These are phyloP conservation scores for Bellardia pandia DNA, from an alignment of 2,888 invertebrate species.

Conservation along the genomic window DNA sequence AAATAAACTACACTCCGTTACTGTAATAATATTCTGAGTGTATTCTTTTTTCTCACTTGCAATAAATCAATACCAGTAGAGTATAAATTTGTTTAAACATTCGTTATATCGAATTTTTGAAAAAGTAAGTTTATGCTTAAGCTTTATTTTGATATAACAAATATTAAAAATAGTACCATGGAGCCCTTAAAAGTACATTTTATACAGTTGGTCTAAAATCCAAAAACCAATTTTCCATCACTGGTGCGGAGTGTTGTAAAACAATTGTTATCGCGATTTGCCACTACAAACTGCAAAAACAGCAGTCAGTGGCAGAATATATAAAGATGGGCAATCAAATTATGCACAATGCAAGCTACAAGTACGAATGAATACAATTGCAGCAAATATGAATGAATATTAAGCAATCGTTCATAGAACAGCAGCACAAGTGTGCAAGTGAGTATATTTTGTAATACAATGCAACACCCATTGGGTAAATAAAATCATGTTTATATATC, in stretches of 20 bases:
- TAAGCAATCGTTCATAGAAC: conserved; percentile 45
- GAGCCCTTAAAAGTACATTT: too few relatives aligned
- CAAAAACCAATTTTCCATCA: too few relatives aligned
- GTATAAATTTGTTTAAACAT: too few relatives aligned
- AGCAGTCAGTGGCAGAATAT: conserved; percentile 1
- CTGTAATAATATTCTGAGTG: too few relatives aligned
- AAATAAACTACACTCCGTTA: too few relatives aligned
- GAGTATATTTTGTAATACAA: conserved; percentile 5
- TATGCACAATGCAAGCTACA: conserved; percentile 20
- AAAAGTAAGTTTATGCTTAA: too few relatives aligned
- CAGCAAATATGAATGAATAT: conserved; percentile 47
- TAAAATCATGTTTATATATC: background rate
- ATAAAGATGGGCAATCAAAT: conserved; percentile 51
- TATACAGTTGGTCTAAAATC: too few relatives aligned
- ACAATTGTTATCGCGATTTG: conserved; percentile 33
- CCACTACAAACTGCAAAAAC: conserved; percentile 7
- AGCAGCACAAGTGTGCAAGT: background rate
- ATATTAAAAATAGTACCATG: too few relatives aligned
- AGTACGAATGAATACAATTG: conserved; percentile 16
- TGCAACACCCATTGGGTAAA: conserved; percentile 27
- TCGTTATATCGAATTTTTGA: too few relatives aligned
- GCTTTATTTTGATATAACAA: too few relatives aligned
- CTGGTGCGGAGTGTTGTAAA: background rate
- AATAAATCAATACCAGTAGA: too few relatives aligned
- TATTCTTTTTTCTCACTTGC: too few relatives aligned